phyloP scores from a whole-genome alignment of 2,888 invertebrate species.

The Luffia ferchaultella region DNA sequence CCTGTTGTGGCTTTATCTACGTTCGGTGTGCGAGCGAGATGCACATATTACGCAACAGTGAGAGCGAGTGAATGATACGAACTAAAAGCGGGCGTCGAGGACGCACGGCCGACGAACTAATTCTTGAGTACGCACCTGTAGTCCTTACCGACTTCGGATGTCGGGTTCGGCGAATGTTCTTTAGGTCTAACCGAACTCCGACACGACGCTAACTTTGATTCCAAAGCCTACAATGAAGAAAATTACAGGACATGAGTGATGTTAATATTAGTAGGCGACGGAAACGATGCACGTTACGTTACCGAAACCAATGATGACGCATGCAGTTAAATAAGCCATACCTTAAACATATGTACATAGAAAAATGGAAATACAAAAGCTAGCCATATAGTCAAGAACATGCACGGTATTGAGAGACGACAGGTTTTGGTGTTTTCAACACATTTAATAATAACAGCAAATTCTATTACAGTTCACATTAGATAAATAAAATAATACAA shows the following conservation, averaged over 20 bases:
- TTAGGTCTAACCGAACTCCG: conserved; percentile 66
- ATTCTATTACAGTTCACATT: too few species aligned
- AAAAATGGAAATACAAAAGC: not conserved
- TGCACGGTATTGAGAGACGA: too few species aligned
- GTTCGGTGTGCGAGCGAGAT: not conserved
- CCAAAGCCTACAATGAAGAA: conserved; percentile 72
- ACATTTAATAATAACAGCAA: too few species aligned
- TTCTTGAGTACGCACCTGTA: conserved; percentile 67
- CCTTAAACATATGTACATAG: not conserved
- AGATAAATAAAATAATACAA: too few species aligned
- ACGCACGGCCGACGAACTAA: conserved; percentile 26
- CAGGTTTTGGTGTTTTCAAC: too few species aligned
- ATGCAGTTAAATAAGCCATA: not conserved
- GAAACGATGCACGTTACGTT: conserved; percentile 10
- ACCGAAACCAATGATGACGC: not conserved
- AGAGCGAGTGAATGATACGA: not conserved
- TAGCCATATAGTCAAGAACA: not conserved
- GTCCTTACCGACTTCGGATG: conserved; percentile 61
- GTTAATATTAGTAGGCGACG: conserved; percentile 53
- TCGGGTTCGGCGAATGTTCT: conserved; percentile 58
- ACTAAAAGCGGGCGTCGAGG: not conserved
- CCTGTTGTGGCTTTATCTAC: not conserved
- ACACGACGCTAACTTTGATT: conserved; percentile 74
- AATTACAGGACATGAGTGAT: conserved; percentile 57
- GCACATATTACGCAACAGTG: not conserved